Base-by-base conservation (phyloP, 2,113 vertebrate species). In the Chelonoidis abingdonii region DNA sequence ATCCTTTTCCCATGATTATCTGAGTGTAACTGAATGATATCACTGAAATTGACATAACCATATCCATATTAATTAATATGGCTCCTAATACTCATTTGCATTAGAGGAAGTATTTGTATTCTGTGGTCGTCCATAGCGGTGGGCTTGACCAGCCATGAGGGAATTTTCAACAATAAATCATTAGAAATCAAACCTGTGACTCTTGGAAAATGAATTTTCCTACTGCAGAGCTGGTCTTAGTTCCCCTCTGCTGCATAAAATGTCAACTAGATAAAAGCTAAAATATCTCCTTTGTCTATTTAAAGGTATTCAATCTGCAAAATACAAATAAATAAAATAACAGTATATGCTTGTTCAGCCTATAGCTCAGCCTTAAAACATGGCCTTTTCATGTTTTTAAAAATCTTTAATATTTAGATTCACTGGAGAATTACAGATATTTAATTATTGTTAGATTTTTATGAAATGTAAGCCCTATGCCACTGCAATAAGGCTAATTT, bases 191-290 rank as follows among this genome's bases (percentile, higher is more conserved):
- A 96, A 88, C 95, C 94, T 84, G 53, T 95, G 91, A 91, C 97
- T 98, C 97, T 95, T 94, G 95, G 93, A 95, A 98, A 98, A 97
- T 94, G 98, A 97, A 98, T 98, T 97, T 97, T 95, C 92, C 97
- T 78, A 80, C 92, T 47, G 8, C 82, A 59, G 78, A 91, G 54
- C 79, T 3, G 2, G 80, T 88, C 89, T 93, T 95, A 62, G 89
- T 93, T 95, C 82, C 93, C 94, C 96, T 94, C 95, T 94, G 95
- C 84, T 27, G 87, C 96, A 93, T 94, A 86, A 98, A 98, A 98
- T 97, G 96, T 97, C 97, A 97, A 84, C 95, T 95, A 97, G 96
- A 97, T 97, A 98, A 96, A 75, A 75, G 65, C 72, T 95, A 93
- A 97, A 97, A 95, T 96, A 81, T 84, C 57, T 89, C 92, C 93